Evolutionary conservation across 30 jellyfish, hydroid and myxozoan species (phyloP), one percentile per base, ranked within the genome.

Genomic region (Aurelia coerulea): DNA sequence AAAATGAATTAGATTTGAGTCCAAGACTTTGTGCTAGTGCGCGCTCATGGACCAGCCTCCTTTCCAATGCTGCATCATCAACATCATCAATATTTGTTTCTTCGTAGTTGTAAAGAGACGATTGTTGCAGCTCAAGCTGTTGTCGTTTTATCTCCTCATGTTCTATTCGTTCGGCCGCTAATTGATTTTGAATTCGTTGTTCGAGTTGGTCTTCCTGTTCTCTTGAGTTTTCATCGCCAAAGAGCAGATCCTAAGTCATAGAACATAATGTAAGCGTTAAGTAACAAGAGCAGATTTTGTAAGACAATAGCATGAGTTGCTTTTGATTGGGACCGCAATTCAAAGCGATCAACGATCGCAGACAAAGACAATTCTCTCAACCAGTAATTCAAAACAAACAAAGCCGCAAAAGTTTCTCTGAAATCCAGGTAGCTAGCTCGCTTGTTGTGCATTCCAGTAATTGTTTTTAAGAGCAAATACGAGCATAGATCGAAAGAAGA

Each of bases 11-110:
- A 0, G 69, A 10, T 23, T 31, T 29, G 50, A 50, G 66, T 31
- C 67, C 65, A n/a, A 62, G 52, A 68, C 33, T 64, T 17, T 62
- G 81, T 18, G 71, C 56, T 66, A 67, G 82, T 35, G 64, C 39
- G 65, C 91, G 91, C 84, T 81, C 84, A 42, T 54, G 74, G 19
- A 59, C 52, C 74, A 37, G 78, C 62, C 79, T 76, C 73, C 49
- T 53, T 31, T 83, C 81, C 73, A 62, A 65, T 65, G 33, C 74
- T 11, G 42, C 34, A 15, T 83, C 92, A 35, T 73, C 81, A 15
- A 54, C 76, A 37, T 72, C 60, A 42, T 62, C 89, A 0, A 60
- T 62, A 33, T 78, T 51, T 56, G 89, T 78, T 41, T 52, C 81
- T 50, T 82, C 84, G 59, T 82, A 82, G 54, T 82, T 68, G 34